These are phyloP conservation scores for Drosophila vallismaia DNA, from an alignment of 2,888 invertebrate species.

Conservation along the genomic window DNA sequence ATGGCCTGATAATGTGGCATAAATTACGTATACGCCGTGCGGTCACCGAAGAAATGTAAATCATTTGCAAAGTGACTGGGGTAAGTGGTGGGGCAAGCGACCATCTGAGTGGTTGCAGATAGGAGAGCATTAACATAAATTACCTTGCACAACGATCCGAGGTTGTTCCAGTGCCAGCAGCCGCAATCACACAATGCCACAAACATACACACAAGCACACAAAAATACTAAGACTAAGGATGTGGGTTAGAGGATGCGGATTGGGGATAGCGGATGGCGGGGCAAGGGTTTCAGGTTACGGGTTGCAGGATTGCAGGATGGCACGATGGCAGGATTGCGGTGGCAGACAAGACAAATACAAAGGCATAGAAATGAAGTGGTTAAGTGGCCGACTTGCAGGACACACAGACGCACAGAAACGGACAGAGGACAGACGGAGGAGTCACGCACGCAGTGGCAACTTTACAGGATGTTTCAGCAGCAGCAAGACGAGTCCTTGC, in stretches of 20 bases:
- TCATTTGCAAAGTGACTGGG: conserved; percentile 71
- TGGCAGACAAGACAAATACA: conserved; percentile 60
- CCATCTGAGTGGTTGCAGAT: conserved; percentile 50
- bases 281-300: conserved; percentile 15
- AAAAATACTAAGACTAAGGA: conserved; percentile 18
- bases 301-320: conserved; percentile 5
- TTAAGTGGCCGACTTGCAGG: conserved; percentile 64
- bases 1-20: conserved; percentile 67
- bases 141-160: conserved; percentile 73
- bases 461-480: conserved; percentile 81
- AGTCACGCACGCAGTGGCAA: conserved; percentile 56
- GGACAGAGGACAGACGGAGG: conserved; percentile 46
- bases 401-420: conserved; percentile 23
- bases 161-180: conserved; percentile 39
- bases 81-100: conserved; percentile 49
- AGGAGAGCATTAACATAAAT: conserved; percentile 76
- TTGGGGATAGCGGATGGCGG: background rate
- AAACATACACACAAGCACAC: conserved; percentile 33
- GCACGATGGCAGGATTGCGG: conserved; percentile 3
- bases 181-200: conserved; percentile 50
- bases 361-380: conserved; percentile 70
- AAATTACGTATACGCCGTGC: conserved; percentile 61
- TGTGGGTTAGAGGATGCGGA: conserved; percentile 21
- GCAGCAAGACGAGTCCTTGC: conserved; percentile 75
- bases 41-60: conserved; percentile 68